phyloP scores from a whole-genome alignment of 2,888 invertebrate genomes.

The Caenorhabditis angaria region DNA sequence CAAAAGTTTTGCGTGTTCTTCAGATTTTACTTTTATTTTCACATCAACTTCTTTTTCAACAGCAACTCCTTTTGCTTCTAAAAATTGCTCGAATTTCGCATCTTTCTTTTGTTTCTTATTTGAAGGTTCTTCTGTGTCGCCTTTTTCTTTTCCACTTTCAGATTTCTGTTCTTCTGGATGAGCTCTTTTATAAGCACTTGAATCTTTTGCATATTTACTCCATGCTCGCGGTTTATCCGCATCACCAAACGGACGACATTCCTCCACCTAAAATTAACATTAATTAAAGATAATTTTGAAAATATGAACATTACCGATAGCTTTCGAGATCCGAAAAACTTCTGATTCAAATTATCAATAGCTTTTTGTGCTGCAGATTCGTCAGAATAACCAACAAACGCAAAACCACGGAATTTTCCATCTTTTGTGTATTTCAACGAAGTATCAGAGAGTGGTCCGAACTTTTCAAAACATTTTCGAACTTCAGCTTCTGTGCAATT shows the following conservation, averaged over 20 bases:
- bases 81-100: slow-evolving; percentile 88
- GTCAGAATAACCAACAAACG: slow-evolving; percentile 88
- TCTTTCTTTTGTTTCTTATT: slow-evolving; percentile 73
- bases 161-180: slow-evolving; percentile 27
- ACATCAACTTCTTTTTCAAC: slow-evolving; percentile 35
- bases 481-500: slow-evolving; percentile 61
- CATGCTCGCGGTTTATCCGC: slow-evolving; percentile 84
- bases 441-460: slow-evolving; percentile 82
- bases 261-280: slow-evolving; percentile 77
- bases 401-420: slow-evolving; percentile 91
- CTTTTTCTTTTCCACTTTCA: slow-evolving; percentile 1
- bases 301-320: slow-evolving; percentile 77
- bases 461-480: slow-evolving; percentile 51
- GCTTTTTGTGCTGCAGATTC: slow-evolving; percentile 84
- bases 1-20: slow-evolving; percentile 42
- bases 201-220: slow-evolving; percentile 87
- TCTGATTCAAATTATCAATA: slow-evolving; percentile 83
- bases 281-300: not conserved
- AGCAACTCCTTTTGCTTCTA: slow-evolving; percentile 82
- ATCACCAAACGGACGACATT: slow-evolving; percentile 74
- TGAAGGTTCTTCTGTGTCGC: slow-evolving; percentile 19
- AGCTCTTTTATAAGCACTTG: slow-evolving; percentile 48
- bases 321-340: slow-evolving; percentile 84
- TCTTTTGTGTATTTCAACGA: slow-evolving; percentile 87
- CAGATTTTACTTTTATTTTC: slow-evolving; percentile 68